Conservation (phyloP, 1,140 invertebrate genomes). For the Pachypsylla venusta region DNA sequence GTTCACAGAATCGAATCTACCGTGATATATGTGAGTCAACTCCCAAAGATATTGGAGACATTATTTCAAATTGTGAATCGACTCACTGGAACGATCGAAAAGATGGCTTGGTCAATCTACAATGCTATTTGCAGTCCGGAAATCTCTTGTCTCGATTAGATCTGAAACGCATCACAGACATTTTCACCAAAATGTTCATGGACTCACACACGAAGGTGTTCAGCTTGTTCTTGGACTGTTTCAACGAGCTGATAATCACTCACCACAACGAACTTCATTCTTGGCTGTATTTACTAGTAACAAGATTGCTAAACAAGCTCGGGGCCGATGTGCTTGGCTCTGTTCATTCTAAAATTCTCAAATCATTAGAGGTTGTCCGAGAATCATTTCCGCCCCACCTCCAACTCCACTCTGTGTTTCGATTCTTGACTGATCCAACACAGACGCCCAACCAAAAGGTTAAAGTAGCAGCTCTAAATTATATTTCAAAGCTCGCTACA, state of each 20-base stretch:
- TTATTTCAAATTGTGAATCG: conserved; percentile 70
- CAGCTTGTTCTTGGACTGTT: conserved; percentile 77
- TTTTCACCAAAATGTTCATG: conserved; percentile 92
- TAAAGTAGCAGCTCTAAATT: conserved; percentile 55
- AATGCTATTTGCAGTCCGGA: conserved; percentile 53
- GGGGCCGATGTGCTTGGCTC: conserved; percentile 80
- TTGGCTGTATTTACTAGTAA: conserved; percentile 77
- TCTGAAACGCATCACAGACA: conserved; percentile 67
- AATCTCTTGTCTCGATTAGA: conserved; percentile 51
- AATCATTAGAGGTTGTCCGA: conserved; percentile 68
- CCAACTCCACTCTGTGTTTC: conserved; percentile 44
- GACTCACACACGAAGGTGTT: conserved; percentile 94
- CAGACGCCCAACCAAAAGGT: conserved; percentile 81
- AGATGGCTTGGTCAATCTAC: conserved; percentile 73
- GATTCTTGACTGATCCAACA: conserved; percentile 66
- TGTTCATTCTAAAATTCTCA: conserved; percentile 74
- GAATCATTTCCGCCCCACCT: conserved; percentile 43
- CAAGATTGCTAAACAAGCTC: conserved; percentile 66
- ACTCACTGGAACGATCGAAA: conserved; percentile 84
- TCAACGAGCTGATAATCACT: conserved; percentile 73
- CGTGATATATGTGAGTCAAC: conserved; percentile 44
- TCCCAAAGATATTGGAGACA: conserved; percentile 63
- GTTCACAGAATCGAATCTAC: conserved; percentile 58
- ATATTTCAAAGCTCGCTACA: conserved; percentile 52
- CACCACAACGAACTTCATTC: conserved; percentile 74